A percentile compares a stretch with the other conserved stretches of the same genome.
Evolutionary conservation across 2,113 vertebrate species (phyloP).

Genomic region (Paraplagusia blochii): DNA sequence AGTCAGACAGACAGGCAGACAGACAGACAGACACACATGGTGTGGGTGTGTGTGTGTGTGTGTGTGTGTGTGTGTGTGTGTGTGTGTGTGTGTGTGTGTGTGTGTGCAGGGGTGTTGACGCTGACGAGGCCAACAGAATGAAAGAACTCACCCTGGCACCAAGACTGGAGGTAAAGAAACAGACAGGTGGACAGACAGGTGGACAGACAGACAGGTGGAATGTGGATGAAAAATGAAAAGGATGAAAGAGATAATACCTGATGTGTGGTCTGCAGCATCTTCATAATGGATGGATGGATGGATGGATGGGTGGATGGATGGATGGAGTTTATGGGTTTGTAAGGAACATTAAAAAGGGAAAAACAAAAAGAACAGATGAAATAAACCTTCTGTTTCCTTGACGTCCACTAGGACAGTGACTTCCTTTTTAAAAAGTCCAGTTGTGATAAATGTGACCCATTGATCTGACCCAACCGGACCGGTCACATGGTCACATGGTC

Average conservation of each 20-base stretch:
- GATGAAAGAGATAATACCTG: conserved; percentile 71
- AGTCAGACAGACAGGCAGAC: conserved; percentile 14
- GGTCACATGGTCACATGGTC: no score
- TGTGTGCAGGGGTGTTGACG: no score
- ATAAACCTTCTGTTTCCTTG: conserved; percentile 18
- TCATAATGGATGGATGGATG: conserved; percentile 60
- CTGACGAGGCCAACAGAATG: no score
- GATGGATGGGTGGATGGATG: conserved; percentile 61
- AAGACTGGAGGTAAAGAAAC: no score
- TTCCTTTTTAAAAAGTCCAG: no score
- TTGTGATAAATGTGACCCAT: no score
- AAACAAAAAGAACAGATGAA: conserved; percentile 60
- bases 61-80: conserved; percentile 4
- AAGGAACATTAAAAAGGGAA: conserved; percentile 43
- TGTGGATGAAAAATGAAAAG: conserved; percentile 47
- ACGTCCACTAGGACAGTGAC: no score
- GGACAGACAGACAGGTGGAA: conserved; percentile 13
- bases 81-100: conserved; percentile 4
- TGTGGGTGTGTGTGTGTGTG: conserved; percentile 49
- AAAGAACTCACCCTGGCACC: no score
- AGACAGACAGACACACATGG: conserved; percentile 30
- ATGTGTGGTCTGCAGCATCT: conserved; percentile 55
- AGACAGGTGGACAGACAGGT: background rate
- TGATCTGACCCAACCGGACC: no score
- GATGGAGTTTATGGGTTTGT: conserved; percentile 42